Evolutionary conservation across 2,797 vertebrate species (phyloP), one percentile per base, ranked within the genome.

Genomic region (Cephalopachus bancanus): DNA sequence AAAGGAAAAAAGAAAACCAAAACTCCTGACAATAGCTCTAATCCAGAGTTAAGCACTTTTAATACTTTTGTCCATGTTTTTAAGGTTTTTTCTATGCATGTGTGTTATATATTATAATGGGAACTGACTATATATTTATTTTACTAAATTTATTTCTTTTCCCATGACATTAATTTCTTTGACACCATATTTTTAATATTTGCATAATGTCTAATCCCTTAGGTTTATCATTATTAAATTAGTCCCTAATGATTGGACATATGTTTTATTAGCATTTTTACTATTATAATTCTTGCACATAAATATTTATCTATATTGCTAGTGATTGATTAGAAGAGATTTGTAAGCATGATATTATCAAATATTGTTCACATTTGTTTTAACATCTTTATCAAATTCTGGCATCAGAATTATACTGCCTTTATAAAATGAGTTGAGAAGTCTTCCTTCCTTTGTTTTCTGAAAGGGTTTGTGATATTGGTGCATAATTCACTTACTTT

Each of bases 261-360:
- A 65, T 33, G 53, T 57, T 28, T n/a, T 55, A 24, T 71, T 83
- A 79, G 33, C 22, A 53, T 24, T 84, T 93, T 94, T 65, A 76
- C 37, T 62, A 16, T 81, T 96, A 75, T 57, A 87, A 80, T 80
- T 79, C 49, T 59, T 93, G 30, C 44, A 79, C 19, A 83, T 67
- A 85, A 94, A 94, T 91, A 53, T 93, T 96, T 60, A 37, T 83
- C 24, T 85, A 71, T 67, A 65, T 51, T 78, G 57, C 28, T 83
- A 72, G 26, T 88, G 49, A 87, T 90, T 97, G 84, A 7, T 93
- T 74, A 94, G 26, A 87, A n/a, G 30, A 83, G 28, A 89, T 84
- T 74, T 79, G 53, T 65, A 83, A 85, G 87, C 16, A 55, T 64
- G 15, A 33, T 53, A 20, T 76, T 79, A 37, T 57, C 74, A 93